Evolutionary conservation across 92 coral and sea anemone genomes (phyloP).

Genomic region (Porites cylindrica): DNA sequence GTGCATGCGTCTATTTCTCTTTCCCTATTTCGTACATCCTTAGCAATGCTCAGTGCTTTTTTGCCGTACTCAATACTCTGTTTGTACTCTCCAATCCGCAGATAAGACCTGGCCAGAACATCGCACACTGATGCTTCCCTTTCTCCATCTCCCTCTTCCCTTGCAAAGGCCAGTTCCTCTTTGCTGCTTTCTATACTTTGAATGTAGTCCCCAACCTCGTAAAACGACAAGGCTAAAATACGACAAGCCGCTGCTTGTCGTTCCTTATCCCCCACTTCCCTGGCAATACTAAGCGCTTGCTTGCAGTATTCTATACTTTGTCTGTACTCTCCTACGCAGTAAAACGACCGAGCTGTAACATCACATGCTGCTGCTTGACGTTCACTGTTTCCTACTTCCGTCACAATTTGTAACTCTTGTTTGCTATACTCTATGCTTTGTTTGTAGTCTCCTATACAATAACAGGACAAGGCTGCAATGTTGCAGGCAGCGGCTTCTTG

Average conservation of each 20-base stretch:
- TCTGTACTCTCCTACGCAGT: not conserved
- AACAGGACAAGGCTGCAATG: not conserved
- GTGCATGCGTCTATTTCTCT: not conserved
- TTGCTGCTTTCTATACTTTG: not conserved
- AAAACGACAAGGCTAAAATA: not conserved
- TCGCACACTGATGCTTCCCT: not conserved
- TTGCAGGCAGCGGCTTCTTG: not conserved
- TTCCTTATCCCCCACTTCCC: not conserved
- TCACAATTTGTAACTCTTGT: not conserved
- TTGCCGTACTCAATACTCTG: not conserved
- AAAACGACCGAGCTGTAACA: not conserved
- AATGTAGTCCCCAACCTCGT: not conserved
- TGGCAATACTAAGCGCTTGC: not conserved
- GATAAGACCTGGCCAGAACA: not conserved
- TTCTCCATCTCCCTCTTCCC: not conserved
- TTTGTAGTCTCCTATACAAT: not conserved
- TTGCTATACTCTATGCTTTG: not conserved
- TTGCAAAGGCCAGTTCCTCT: not conserved
- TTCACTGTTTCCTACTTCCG: not conserved
- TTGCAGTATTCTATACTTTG: not conserved
- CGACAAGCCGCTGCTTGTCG: not conserved
- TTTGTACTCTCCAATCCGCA: not conserved
- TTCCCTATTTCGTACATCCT: not conserved
- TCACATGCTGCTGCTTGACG: not conserved
- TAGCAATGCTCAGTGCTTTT: not conserved